Conservation (phyloP, 2,797 vertebrate species). For the Pipistrellus nathusii region DNA sequence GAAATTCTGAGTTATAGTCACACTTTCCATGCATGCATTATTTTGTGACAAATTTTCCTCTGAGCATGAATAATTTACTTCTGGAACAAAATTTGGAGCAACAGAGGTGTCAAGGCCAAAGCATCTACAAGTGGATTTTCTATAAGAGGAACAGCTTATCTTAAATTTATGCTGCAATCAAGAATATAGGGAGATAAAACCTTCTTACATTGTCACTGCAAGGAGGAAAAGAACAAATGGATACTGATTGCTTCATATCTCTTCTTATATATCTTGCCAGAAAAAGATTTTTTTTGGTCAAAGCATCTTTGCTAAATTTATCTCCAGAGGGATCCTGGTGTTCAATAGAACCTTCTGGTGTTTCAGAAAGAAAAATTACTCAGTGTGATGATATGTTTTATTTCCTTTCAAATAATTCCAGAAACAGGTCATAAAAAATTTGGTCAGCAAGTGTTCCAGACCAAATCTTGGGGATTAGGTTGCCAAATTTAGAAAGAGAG, state of each 20-base stretch:
- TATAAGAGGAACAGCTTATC: slow-evolving; percentile 3
- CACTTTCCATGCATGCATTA: slow-evolving; percentile 33
- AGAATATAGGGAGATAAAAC: slow-evolving; percentile 64
- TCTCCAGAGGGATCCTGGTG: slow-evolving; percentile 30
- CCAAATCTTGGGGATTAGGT: slow-evolving; percentile 52
- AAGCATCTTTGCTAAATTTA: slow-evolving; percentile 72
- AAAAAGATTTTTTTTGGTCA: slow-evolving; percentile 63
- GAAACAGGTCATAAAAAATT: slow-evolving; percentile 63
- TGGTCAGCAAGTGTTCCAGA: slow-evolving; percentile 56
- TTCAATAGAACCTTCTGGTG: slow-evolving; percentile 48
- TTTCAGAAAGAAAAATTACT: slow-evolving; percentile 66
- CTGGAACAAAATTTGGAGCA: slow-evolving; percentile 28
- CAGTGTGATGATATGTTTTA: slow-evolving; percentile 26
- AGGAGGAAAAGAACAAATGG: slow-evolving; percentile 62
- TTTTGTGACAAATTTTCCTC: slow-evolving; percentile 52
- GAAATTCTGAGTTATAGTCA: slow-evolving; percentile 28
- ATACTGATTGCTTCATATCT: slow-evolving; percentile 35
- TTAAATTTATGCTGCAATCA: slow-evolving; percentile 63
- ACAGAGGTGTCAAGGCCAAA: background rate
- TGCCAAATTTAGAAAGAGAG: slow-evolving; percentile 61
- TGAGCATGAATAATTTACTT: slow-evolving; percentile 56
- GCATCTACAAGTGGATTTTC: slow-evolving; percentile 1
- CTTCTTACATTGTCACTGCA: slow-evolving; percentile 27
- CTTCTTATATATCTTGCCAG: slow-evolving; percentile 53
- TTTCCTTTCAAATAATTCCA: slow-evolving; percentile 69